Evolutionary conservation across 2,888 invertebrate genomes (phyloP), one percentile per base, ranked within the genome.

Genomic region (Heliconius ismenius): DNA sequence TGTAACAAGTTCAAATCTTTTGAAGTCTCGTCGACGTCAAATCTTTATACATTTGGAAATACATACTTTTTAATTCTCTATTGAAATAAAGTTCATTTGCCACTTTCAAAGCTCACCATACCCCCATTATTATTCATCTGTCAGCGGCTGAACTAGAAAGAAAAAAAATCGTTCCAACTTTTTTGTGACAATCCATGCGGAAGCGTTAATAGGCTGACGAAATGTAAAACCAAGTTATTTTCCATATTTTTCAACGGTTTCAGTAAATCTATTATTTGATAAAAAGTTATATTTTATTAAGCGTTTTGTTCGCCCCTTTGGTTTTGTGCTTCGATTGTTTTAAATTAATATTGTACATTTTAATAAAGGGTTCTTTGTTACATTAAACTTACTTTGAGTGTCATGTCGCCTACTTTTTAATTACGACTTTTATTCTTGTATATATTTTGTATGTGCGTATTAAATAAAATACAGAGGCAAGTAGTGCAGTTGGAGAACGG

Each of bases 141-240:
- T 78, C 70, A 70, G 70, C 73, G 62, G 49, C 72, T 76, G 65
- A 69, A 49, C 43, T 74, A 67, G 74, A 70, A 73, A 79, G 26
- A 73, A 77, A 79, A 67, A 76, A 77, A 76, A 76, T 77, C 75
- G 75, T 73, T 54, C 28, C 87, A 89, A 88, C 82, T 89, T 89
- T 86, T 85, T 83, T 85, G 85, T 84, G 86, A 82, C 86, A 84
- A 87, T 83, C 86, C 85, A 86, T 83, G 86, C 85, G 81, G 81
- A 82, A 82, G 79, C 76, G 80, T 76, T 78, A 79, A 81, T 81
- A 79, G 80, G 77, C 75, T 74, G 76, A 76, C 79, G 79, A 78
- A 78, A 77, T 75, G 79, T 78, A 77, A 80, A 79, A 79, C 77
- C 49, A 73, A 63, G 75, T 79, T 77, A 75, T 68, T 73, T 75